Evolutionary conservation across 1,140 invertebrate species (phyloP).

Genomic region (Patella vulgata): DNA sequence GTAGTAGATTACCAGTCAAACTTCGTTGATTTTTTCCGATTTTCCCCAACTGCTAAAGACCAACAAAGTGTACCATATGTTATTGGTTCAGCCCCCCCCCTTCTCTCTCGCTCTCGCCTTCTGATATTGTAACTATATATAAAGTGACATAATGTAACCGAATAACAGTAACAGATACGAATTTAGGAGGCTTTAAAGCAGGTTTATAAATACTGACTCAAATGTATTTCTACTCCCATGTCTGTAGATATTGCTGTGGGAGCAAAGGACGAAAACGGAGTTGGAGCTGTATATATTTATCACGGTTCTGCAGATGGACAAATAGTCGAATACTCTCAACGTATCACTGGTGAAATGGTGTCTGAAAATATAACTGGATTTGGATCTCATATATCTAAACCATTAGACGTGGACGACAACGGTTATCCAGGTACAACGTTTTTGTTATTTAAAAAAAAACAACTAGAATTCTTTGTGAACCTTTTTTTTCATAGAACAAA

Average conservation of each 20-base stretch:
- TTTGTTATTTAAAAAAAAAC: too few relatives aligned
- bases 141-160: too few relatives aligned
- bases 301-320: constrained; percentile 3
- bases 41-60: too few relatives aligned
- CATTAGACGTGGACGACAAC: constrained; percentile 4
- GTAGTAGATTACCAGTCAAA: too few relatives aligned
- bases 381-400: constrained; percentile 17
- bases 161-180: too few relatives aligned
- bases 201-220: not conserved
- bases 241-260: constrained; percentile 92
- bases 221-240: not conserved
- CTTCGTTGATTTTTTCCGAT: too few relatives aligned
- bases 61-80: too few relatives aligned
- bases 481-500: too few relatives aligned
- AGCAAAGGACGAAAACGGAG: constrained; percentile 88
- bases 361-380: not conserved
- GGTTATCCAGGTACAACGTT: constrained; percentile 72
- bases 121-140: too few relatives aligned
- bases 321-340: constrained; percentile 3
- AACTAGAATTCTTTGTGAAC: too few relatives aligned
- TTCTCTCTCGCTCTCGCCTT: too few relatives aligned
- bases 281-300: constrained; percentile 17
- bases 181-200: not conserved
- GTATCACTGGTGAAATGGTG: not conserved
- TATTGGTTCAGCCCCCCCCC: too few relatives aligned